These are phyloP conservation scores for Melinaea marsaeus DNA, from an alignment of 2,888 invertebrate genomes.

Conservation along the genomic window DNA sequence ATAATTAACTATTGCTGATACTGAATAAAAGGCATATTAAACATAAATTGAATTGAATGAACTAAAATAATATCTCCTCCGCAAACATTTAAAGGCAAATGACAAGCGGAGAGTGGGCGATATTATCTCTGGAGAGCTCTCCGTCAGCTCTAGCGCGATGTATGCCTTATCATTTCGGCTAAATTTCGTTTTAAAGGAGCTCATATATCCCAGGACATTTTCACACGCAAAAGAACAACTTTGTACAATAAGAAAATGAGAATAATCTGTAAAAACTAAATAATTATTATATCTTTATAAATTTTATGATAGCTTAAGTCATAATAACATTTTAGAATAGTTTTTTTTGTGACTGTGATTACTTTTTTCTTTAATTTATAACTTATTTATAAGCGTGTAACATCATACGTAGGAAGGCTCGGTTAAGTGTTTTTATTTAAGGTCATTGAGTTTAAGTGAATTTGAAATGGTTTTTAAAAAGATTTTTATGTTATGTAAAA, in stretches of 20 bases:
- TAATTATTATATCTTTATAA: too few species aligned
- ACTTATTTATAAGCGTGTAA: too few species aligned
- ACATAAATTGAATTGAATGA: too few species aligned
- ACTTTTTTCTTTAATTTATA: too few species aligned
- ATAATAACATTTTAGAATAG: too few species aligned
- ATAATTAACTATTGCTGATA: too few species aligned
- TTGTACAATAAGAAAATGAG: too few species aligned
- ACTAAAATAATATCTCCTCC: not conserved
- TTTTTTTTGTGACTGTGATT: too few species aligned
- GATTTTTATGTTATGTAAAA: conserved; percentile 54
- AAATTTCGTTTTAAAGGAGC: not conserved
- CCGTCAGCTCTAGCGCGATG: not conserved
- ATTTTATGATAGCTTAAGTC: too few species aligned
- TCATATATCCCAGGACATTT: too few species aligned
- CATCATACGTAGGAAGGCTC: conserved; percentile 22
- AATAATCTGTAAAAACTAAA: too few species aligned
- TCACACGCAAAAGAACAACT: conserved; percentile 1
- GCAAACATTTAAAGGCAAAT: not conserved
- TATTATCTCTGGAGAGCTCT: conserved; percentile 1
- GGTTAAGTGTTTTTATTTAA: conserved; percentile 36
- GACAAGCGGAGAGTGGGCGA: not conserved
- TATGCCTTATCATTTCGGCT: not conserved
- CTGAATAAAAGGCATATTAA: too few species aligned
- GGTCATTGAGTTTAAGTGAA: conserved; percentile 33
- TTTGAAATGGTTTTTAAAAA: conserved; percentile 58